Conservation (phyloP, 2,113 vertebrate genomes). For the Rattus rattus region DNA sequence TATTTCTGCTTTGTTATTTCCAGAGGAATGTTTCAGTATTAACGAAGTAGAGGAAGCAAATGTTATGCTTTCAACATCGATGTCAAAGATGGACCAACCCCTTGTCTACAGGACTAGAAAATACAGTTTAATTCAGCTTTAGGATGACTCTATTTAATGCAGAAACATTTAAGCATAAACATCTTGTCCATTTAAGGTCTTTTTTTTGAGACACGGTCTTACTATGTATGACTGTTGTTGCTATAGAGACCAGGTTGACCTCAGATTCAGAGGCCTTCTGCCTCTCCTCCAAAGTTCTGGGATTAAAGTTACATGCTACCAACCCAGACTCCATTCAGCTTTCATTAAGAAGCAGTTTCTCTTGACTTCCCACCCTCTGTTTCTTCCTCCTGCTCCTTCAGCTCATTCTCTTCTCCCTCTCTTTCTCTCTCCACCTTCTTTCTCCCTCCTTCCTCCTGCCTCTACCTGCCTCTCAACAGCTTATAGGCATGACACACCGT, state of each 20-base stretch:
- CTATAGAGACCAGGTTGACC: not conserved
- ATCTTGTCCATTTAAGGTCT: not conserved
- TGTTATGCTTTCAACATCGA: not conserved
- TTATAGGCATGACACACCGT: not conserved
- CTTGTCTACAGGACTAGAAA: not conserved
- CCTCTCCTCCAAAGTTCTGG: not conserved
- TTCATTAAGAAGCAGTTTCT: not conserved
- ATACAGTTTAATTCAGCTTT: not conserved
- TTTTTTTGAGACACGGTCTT: not conserved
- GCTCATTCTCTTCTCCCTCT: not conserved
- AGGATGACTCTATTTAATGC: not conserved
- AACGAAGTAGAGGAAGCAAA: not conserved
- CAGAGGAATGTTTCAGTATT: constrained; percentile 11
- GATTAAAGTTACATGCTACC: not conserved
- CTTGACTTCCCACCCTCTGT: not conserved
- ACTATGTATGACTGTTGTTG: not conserved
- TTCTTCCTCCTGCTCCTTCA: not conserved
- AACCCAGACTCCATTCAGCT: not conserved
- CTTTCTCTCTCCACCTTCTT: not conserved
- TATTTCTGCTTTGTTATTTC: not conserved
- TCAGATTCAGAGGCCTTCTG: not conserved
- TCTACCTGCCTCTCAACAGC: not conserved
- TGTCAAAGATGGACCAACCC: not conserved
- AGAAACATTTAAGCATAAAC: not conserved
- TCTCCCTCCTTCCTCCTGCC: not conserved